Evolutionary conservation across 2,888 invertebrate genomes (phyloP), one percentile per base, ranked within the genome.

Genomic region (Cynaeus angustus): DNA sequence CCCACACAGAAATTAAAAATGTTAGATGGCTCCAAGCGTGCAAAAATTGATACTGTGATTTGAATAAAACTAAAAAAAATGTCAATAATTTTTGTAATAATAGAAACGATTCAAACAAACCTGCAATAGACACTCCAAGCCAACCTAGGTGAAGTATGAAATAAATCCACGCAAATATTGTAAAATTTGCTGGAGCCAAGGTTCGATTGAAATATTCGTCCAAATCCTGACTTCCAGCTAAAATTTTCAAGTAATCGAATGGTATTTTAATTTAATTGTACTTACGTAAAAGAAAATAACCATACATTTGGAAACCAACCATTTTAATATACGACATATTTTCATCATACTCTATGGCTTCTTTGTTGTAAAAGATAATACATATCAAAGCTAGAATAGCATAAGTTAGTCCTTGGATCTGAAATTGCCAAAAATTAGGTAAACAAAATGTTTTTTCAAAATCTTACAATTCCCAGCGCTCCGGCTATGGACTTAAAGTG

Each of bases 1-100:
- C 61, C 46, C 46, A 33, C n/a, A 61, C 6, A 6, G 28, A 61
- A 13, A 61, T 33, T 7, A 37, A 2, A 14, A 48, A 10, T 8
- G 61, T 61, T 5, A 30, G 6, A 12, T 12, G 7, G 10, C 46
- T 21, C 56, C 56, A 56, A 3, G 14, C 12, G 10, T 4, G 33
- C 2, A 12, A 21, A 21, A 21, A 21, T 21, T 3, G 4, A 21
- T 1, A 4, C 21, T 4, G 6, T 7, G 13, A 13, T 37, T 33
- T 33, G 26, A 30, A 13, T 3, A 1, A 33, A 53, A 14, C 26
- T 33, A 37, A 26, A 46, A 46, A 14, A 3, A 21, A 46, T n/a
- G 16, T 8, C 8, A 16, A 16, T 5, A 5, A 16, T 7, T 45
- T 16, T 14, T 9, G 16, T 4, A 46, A 16, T 4, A 46, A 46